These are phyloP conservation scores for Myotis pilosus DNA, from an alignment of 2,797 vertebrate genomes.

Conservation along the genomic window DNA sequence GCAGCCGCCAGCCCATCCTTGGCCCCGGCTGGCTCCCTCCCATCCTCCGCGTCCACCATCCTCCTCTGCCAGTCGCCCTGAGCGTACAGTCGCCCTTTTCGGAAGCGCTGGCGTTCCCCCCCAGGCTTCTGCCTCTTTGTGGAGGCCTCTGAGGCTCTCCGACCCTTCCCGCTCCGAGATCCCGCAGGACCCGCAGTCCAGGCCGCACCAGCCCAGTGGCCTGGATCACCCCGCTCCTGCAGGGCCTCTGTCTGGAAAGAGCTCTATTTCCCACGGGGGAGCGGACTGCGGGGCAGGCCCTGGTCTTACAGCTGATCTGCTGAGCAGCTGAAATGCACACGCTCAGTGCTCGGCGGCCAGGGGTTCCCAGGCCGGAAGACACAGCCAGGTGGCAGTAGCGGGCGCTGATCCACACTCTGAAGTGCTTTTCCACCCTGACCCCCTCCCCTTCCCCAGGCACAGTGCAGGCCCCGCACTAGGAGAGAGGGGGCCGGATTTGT, in stretches of 20 bases:
- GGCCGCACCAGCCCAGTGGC: neutral
- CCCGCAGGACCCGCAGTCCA: neutral
- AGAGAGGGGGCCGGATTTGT: neutral
- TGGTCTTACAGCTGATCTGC: neutral
- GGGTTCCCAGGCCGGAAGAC: neutral
- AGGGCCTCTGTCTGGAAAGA: neutral
- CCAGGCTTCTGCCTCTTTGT: neutral
- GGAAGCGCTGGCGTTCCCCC: fast-evolving
- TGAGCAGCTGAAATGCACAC: fast-evolving
- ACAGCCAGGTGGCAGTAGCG: no score
- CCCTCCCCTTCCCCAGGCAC: fast-evolving
- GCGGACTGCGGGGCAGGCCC: neutral
- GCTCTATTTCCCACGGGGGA: neutral
- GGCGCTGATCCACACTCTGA: neutral
- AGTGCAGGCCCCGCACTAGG: fast-evolving
- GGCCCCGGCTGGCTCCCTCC: fast-evolving
- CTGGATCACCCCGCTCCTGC: neutral
- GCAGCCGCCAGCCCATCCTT: fast-evolving
- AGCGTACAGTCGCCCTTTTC: fast-evolving
- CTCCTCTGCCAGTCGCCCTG: fast-evolving
- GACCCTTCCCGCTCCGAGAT: neutral
- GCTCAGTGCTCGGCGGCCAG: neutral
- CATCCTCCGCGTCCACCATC: fast-evolving
- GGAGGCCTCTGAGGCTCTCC: neutral
- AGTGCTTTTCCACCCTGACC: fast-evolving